Evolutionary conservation across 2,888 invertebrate species (phyloP), one percentile per base, ranked within the genome.

Genomic region (Danaus chrysippus): DNA sequence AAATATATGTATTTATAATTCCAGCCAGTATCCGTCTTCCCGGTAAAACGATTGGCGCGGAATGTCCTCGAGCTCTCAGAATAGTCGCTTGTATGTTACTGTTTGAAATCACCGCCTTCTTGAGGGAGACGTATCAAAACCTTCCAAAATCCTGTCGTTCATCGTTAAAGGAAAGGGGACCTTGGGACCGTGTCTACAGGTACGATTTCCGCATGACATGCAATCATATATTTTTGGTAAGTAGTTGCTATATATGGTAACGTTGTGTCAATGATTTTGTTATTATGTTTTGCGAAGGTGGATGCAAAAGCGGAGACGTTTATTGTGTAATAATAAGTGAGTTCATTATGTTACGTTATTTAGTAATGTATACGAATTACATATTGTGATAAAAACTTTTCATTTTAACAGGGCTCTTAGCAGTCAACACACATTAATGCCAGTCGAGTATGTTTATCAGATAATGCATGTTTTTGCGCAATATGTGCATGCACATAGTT

Each of bases 21-120:
- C 42, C 55, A 95, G 95, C 94, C 2, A 94, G 94, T 74, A 93
- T 94, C 61, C 93, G 94, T 63, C 78, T 92, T 3, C 92, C 93
- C 23, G 90, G 91, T 54, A 88, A 86, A 66, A 91, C 93, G 0
- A 87, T 92, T 63, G 98, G 97, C 52, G 94, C 96, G 0, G 95
- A 95, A 67, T 99, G 99, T 81, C 97, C 97, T 0, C 93, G 96
- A 72, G 95, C 97, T 0, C 91, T 99, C 57, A 95, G 98, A 76
- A 92, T 99, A 71, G 93, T 99, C 54, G 99, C 99, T 1, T 99
- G 99, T 80, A 94, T 97, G 61, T 92, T 99, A 17, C 92, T 99
- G n/a, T 93, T 96, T 77, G 99, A 99, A 92, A 98, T 99, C 62
- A 99, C 99, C 0, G 94, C 98, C 0, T 99, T 99, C 83, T 91